Conservation (phyloP, 2,113 vertebrate genomes). For the Cervus canadensis region DNA sequence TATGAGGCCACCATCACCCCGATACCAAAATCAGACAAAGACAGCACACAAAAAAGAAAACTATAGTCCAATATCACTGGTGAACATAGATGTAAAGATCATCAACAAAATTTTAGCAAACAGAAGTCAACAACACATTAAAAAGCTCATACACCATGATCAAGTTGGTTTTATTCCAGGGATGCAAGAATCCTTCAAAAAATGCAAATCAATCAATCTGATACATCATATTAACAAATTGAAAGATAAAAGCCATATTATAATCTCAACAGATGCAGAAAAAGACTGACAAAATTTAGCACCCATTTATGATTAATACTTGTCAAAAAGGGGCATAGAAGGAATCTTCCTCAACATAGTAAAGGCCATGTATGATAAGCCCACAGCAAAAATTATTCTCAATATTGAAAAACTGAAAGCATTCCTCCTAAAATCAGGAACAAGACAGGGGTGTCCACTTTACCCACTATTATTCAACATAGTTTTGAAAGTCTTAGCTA, state of each 20-base stretch:
- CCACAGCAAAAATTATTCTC: not conserved
- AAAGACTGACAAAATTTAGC: not conserved
- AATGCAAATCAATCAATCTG: not conserved
- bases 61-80: not conserved
- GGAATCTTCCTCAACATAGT: not conserved
- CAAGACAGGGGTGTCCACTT: not conserved
- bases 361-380: not conserved
- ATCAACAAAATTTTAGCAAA: not conserved
- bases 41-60: not conserved
- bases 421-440: rapidly evolving
- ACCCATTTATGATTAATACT: not conserved
- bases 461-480: not conserved
- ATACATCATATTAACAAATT: not conserved
- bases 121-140: not conserved
- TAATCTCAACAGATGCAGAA: not conserved
- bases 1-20: not conserved
- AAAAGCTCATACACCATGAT: not conserved
- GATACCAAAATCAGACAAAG: not conserved
- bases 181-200: not conserved
- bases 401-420: not conserved
- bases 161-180: not conserved
- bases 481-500: not conserved
- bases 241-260: not conserved
- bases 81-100: not conserved
- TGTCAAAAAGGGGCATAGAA: not conserved